These are phyloP conservation scores for Alethe castanea DNA, from an alignment of 2,113 vertebrate genomes.

Conservation along the genomic window DNA sequence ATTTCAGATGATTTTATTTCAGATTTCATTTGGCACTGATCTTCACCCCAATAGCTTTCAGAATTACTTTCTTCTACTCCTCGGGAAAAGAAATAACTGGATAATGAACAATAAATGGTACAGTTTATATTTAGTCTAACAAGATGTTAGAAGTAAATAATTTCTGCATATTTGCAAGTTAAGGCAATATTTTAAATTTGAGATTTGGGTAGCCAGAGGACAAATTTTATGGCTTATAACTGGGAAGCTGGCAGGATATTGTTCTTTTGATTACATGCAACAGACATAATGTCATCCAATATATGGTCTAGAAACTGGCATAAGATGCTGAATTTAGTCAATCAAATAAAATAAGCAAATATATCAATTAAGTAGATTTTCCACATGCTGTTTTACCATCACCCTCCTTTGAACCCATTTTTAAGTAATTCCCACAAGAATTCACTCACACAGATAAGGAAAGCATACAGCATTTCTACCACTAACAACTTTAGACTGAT, in stretches of 20 bases:
- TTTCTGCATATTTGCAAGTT: constrained; percentile 6
- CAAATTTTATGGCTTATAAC: not conserved
- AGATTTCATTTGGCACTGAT: not conserved
- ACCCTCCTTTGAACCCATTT: not conserved
- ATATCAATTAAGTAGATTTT: not conserved
- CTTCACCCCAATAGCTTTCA: not conserved
- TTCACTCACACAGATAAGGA: not conserved
- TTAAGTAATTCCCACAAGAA: not conserved
- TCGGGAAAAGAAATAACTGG: not conserved
- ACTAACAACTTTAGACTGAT: not conserved
- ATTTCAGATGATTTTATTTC: not conserved
- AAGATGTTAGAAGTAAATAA: not conserved
- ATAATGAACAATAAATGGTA: not conserved
- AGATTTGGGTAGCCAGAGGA: not conserved
- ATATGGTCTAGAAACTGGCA: not conserved
- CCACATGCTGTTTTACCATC: not conserved
- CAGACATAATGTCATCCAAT: not conserved
- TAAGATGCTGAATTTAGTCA: not conserved
- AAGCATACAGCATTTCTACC: not conserved
- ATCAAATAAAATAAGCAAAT: not conserved
- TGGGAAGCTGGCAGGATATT: not conserved
- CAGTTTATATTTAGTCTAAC: not conserved
- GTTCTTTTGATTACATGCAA: not conserved
- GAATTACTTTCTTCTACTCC: not conserved
- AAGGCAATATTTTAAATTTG: not conserved